Conservation (phyloP, 1,140 invertebrate species). For the Cotesia typhae region DNA sequence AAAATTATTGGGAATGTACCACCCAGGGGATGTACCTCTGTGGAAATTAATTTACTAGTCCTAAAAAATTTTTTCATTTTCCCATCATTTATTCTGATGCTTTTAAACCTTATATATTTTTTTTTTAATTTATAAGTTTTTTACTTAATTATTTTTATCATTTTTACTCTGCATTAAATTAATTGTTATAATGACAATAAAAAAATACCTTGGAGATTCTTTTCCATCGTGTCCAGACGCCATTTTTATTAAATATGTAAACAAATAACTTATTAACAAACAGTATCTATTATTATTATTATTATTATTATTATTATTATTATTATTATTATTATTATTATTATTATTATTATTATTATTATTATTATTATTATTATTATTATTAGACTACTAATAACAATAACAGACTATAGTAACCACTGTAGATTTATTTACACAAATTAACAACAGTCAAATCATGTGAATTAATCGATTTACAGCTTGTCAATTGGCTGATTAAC, state of each 20-base stretch:
- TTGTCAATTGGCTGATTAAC: neutral
- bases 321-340: too few relatives aligned
- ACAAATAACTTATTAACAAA: neutral
- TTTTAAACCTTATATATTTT: conserved; percentile 12
- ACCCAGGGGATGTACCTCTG: conserved; percentile 10
- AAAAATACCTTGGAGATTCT: conserved; percentile 59
- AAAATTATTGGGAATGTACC: conserved; percentile 31
- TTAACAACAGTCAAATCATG: neutral
- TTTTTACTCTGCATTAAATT: neutral
- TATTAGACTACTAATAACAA: too few relatives aligned
- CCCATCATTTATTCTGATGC: neutral
- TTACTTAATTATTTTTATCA: neutral
- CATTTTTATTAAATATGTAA: conserved; percentile 43
- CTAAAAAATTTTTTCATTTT: neutral
- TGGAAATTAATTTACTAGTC: conserved; percentile 12
- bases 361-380: too few relatives aligned
- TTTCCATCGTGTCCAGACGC: conserved; percentile 57
- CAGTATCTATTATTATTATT: neutral
- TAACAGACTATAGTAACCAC: neutral
- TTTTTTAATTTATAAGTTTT: neutral
- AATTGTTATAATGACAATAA: neutral
- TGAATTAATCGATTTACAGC: neutral
- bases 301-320: too few relatives aligned
- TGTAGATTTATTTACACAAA: neutral
- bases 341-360: too few relatives aligned